Base-by-base conservation (phyloP, 2,888 invertebrate species). In the Rapana venosa region DNA sequence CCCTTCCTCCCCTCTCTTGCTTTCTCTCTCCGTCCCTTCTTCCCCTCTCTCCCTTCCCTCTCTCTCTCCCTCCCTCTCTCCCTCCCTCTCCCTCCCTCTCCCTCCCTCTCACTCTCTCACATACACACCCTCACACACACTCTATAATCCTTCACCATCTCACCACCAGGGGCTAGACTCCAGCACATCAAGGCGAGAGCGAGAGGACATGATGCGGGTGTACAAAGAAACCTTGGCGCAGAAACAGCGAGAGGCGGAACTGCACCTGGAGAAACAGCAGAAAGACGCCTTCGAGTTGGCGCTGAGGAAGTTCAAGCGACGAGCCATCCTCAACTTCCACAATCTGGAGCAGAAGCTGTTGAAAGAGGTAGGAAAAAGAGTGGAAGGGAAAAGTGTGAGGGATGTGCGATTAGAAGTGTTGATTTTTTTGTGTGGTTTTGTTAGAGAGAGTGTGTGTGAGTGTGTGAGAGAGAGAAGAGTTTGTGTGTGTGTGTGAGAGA, bases 201-300 rank as follows among this genome's bases (percentile, higher is more conserved):
- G 95, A 30, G 95, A 96, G 17, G 95, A 96, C 90, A 93, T 93
- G 35, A 92, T 95, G 91, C 92, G 94, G 32, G 93, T 92, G 74
- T 94, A 98, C 95, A 99, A 99, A 96, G 98, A 98, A 96, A 98
- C 97, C 96, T 97, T 98, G 95, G 98, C 98, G 96, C 98, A 98
- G 95, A 98, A 98, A 92, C 98, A 99, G 96, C 98, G 98, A 92
- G 98, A 95, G 84, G 98, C 98, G 95, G 98, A 99, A 96, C 98
- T 98, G 96, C 97, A 98, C 94, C 97, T 99, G 95, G 97, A 98
- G 94, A 97, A 98, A 90, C 97, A 98, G 92, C 99, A 99, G 96
- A 98, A 98, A 95, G 98, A 98, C 96, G 98, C 98, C 96, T 98
- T 98, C 94, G 98, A 99, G 95, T 97, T 98, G 94, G 98, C 99